A percentile compares a stretch with the other conserved stretches of the same genome.
These are phyloP conservation scores for Callithrix jacchus DNA, from an alignment of 2,113 vertebrate species.

Conservation along the genomic window DNA sequence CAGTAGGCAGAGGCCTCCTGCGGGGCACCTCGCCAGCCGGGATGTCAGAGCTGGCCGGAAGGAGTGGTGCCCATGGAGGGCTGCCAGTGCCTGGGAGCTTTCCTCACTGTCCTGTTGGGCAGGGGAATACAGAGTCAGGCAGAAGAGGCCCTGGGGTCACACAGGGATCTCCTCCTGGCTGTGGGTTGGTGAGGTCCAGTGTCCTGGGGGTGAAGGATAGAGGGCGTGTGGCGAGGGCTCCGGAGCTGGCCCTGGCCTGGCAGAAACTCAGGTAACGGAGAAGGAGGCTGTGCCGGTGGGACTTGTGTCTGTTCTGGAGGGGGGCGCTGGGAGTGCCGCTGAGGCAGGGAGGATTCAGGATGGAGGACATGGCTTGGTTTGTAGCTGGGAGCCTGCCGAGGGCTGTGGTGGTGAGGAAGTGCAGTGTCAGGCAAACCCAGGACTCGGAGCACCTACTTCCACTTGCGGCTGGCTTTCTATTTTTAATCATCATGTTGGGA, in stretches of 20 bases:
- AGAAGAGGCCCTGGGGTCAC: background rate
- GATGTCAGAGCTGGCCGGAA: background rate
- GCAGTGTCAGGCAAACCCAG: background rate
- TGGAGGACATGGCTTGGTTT: background rate
- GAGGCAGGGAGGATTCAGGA: rapidly evolving
- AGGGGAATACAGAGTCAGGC: background rate
- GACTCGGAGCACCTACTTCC: background rate
- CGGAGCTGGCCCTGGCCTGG: background rate
- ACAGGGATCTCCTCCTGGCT: background rate
- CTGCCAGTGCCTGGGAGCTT: background rate
- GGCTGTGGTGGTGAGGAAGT: background rate
- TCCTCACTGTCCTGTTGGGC: background rate
- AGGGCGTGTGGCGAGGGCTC: rapidly evolving
- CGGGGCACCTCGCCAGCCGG: rapidly evolving
- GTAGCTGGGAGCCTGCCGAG: background rate
- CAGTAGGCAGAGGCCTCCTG: background rate
- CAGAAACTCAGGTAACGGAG: background rate
- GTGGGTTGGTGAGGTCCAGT: rapidly evolving
- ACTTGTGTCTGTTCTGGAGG: background rate
- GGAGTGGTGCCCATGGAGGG: rapidly evolving
- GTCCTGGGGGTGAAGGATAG: background rate
- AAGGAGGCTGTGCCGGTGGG: background rate
- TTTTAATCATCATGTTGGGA: background rate
- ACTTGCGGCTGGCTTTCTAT: rapidly evolving
- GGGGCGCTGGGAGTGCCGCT: rapidly evolving